These are phyloP conservation scores for Melieria omissa DNA, from an alignment of 2,888 invertebrate species.

Conservation along the genomic window DNA sequence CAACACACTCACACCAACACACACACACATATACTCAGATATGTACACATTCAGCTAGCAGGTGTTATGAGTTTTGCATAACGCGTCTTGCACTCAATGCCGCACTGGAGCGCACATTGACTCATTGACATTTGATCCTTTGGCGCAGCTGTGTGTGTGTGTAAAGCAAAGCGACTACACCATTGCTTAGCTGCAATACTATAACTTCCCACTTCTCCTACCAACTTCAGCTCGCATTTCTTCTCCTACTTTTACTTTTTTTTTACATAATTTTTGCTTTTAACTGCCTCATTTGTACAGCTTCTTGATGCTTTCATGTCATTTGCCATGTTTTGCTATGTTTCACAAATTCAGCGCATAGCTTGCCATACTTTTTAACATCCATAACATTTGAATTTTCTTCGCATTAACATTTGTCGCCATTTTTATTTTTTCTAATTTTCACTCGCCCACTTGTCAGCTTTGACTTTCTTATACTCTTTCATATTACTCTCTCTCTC, in stretches of 20 bases:
- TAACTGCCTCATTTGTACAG: too few species aligned
- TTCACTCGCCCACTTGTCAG: background rate
- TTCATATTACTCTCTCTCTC: background rate
- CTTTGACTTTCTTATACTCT: background rate
- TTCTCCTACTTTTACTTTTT: too few species aligned
- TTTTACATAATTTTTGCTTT: too few species aligned
- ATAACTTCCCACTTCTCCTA: too few species aligned
- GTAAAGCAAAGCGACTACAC: too few species aligned
- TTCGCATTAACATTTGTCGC: background rate
- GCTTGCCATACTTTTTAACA: too few species aligned
- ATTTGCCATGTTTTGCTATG: too few species aligned
- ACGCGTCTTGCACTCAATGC: background rate
- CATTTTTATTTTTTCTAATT: background rate
- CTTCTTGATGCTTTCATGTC: too few species aligned
- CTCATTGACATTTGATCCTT: constrained; percentile 24
- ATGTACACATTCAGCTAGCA: background rate
- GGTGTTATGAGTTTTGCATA: background rate
- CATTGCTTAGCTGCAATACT: too few species aligned
- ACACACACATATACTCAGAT: background rate
- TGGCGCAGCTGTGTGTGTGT: background rate
- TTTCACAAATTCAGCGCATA: too few species aligned
- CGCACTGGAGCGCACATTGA: constrained; percentile 19
- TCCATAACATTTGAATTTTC: background rate
- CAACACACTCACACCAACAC: background rate
- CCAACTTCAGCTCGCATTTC: too few species aligned